These are phyloP conservation scores for Clarias fuscus DNA, from an alignment of 2,797 vertebrate genomes.

Conservation along the genomic window DNA sequence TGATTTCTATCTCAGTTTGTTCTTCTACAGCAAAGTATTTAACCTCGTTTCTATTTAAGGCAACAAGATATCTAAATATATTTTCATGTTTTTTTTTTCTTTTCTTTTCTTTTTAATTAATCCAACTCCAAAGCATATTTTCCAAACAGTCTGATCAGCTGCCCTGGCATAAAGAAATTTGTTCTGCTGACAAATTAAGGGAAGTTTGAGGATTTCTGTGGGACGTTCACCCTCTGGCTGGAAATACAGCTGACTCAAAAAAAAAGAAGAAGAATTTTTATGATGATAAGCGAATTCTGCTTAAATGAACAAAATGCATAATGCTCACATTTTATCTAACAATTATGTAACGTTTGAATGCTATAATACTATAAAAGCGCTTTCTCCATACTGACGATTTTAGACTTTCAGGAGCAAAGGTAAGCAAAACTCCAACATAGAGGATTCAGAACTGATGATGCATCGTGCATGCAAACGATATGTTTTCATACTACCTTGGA, in stretches of 20 bases:
- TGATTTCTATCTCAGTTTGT: background rate
- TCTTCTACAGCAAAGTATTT: background rate
- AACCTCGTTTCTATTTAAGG: background rate
- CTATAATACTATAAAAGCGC: background rate
- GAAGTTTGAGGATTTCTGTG: slow-evolving; percentile 5
- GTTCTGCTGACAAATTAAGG: background rate
- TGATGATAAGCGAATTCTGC: background rate
- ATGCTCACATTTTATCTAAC: too few species aligned
- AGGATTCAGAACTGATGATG: background rate
- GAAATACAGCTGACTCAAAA: background rate
- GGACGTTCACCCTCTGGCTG: background rate
- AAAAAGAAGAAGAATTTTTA: background rate
- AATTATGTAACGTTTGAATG: background rate
- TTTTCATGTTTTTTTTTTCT: too few species aligned
- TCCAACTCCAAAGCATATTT: background rate
- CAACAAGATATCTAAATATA: too few species aligned
- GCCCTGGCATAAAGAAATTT: background rate
- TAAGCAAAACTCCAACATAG: background rate
- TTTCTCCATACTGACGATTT: background rate
- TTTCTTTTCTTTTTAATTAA: too few species aligned
- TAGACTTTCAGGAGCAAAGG: background rate
- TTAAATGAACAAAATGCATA: background rate
- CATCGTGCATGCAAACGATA: background rate
- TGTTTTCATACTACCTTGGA: background rate
- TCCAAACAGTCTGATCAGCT: background rate